These are phyloP conservation scores for Hydropsyche betteni DNA, from an alignment of 2,888 invertebrate species.

Conservation along the genomic window DNA sequence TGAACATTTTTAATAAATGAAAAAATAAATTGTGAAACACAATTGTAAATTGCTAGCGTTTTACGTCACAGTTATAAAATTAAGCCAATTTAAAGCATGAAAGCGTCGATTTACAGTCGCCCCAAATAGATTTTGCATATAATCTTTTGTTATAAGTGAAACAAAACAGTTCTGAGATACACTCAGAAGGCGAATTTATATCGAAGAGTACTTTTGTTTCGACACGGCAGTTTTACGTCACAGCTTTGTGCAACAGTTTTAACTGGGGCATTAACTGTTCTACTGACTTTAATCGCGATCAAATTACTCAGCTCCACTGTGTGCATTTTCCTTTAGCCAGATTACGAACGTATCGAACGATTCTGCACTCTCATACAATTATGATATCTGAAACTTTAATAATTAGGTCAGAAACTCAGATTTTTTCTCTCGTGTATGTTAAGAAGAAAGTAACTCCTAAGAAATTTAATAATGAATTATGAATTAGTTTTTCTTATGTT, in stretches of 20 bases:
- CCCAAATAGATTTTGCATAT: too few relatives aligned
- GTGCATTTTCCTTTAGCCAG: conserved; percentile 21
- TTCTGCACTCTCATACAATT: neutral
- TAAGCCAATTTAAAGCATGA: too few relatives aligned
- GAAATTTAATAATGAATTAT: too few relatives aligned
- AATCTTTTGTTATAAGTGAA: too few relatives aligned
- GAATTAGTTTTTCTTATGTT: too few relatives aligned
- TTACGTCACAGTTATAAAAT: too few relatives aligned
- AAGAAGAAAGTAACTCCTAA: too few relatives aligned
- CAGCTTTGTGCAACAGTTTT: conserved; percentile 11
- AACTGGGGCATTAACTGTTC: conserved; percentile 4
- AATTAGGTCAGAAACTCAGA: neutral
- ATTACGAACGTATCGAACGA: conserved; percentile 15
- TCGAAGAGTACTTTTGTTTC: neutral
- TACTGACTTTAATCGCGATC: conserved; percentile 25
- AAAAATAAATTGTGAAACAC: too few relatives aligned
- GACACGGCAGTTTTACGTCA: neutral
- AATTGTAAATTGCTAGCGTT: too few relatives aligned
- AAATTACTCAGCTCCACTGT: conserved; percentile 11
- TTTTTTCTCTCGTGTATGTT: neutral
- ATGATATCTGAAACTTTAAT: neutral
- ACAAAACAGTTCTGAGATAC: too few relatives aligned
- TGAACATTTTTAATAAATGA: too few relatives aligned
- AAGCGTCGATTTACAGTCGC: too few relatives aligned
- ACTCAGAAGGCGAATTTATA: neutral